Percentiles rank a stretch among this genome's conserved stretches.
Evolutionary conservation across 2,797 vertebrate species (phyloP).

Genomic region (Paramormyrops hopkinsi): DNA sequence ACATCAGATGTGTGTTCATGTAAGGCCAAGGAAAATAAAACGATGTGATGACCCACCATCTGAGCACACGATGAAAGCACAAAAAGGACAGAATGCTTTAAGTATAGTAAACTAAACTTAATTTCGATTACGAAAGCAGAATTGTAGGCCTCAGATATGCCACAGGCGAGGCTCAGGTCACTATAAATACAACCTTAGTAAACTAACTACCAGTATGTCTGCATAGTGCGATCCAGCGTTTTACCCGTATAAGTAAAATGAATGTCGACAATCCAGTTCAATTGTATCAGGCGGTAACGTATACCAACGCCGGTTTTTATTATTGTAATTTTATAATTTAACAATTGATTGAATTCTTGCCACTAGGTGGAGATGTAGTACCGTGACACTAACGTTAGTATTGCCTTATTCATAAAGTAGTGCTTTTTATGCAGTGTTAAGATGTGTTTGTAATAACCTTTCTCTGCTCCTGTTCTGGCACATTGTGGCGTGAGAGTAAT

Average conservation of each 20-base stretch:
- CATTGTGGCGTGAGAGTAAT: background rate
- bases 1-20: no score
- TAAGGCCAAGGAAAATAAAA: background rate
- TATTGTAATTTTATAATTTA: background rate
- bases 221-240: background rate
- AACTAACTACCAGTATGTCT: background rate
- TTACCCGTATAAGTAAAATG: background rate
- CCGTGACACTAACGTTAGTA: background rate
- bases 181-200: background rate
- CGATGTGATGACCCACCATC: background rate
- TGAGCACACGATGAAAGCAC: background rate
- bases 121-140: background rate
- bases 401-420: background rate
- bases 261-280: background rate
- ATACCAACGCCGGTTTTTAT: background rate
- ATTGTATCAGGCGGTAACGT: background rate
- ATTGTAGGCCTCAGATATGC: background rate
- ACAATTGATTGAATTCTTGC: background rate
- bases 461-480: background rate
- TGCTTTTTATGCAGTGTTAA: background rate
- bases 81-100: background rate
- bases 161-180: background rate
- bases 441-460: background rate
- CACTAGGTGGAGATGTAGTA: constrained; percentile 18
- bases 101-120: background rate